Conservation (phyloP, 2,113 vertebrate genomes). For the Tamias sibiricus region DNA sequence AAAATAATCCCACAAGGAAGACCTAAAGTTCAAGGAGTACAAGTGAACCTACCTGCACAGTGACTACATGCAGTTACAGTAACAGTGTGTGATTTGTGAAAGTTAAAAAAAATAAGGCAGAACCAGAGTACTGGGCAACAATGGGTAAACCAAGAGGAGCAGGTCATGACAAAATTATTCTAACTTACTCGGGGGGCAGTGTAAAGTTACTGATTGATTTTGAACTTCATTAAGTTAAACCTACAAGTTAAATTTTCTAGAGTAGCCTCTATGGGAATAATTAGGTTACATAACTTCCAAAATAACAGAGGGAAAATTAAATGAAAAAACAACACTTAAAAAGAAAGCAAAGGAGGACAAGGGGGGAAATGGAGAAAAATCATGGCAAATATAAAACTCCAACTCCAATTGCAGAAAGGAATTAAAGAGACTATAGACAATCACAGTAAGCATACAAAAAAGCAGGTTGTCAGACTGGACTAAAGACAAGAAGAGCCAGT, state of each 20-base stretch:
- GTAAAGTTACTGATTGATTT: background rate
- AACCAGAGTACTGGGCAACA: background rate
- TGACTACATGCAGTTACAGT: background rate
- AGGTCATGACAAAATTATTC: background rate
- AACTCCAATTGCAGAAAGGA: background rate
- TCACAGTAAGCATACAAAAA: background rate
- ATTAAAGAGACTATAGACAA: background rate
- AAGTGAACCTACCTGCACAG: background rate
- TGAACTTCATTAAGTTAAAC: background rate
- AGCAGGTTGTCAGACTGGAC: background rate
- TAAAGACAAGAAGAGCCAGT: background rate
- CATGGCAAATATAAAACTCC: background rate
- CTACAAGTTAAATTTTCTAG: background rate
- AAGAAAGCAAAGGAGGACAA: conserved; percentile 2
- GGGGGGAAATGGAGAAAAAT: background rate
- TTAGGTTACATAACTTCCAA: background rate
- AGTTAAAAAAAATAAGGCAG: background rate
- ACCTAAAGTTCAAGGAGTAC: background rate
- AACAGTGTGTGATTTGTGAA: background rate
- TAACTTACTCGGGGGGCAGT: background rate
- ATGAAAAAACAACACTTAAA: background rate
- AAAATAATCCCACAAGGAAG: background rate
- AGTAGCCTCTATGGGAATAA: background rate
- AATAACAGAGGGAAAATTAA: background rate
- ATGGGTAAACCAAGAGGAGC: background rate